Base-by-base conservation (phyloP, 2,888 invertebrate genomes). In the Blomia tropicalis region DNA sequence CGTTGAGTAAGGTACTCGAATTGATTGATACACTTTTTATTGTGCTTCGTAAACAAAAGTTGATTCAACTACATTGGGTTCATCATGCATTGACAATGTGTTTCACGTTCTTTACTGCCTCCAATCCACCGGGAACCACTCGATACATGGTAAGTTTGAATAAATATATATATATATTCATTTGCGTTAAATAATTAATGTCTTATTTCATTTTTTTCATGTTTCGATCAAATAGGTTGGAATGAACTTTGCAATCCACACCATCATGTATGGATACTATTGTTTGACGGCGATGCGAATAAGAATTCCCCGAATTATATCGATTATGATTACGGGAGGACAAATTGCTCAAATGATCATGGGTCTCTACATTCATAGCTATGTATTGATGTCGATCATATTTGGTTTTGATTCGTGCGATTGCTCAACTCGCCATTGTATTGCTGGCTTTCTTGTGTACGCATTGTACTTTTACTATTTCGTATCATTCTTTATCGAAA, bases 11-110 rank as follows among this genome's bases (percentile, higher is more conserved):
- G 77, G 81, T 93, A 63, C 90, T 92, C 0, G 96, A 96, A 76
- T 80, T 96, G 56, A 92, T 91, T 5, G 93, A 93, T 77, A 93
- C 93, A 47, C 81, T 91, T 69, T 93, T 93, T 79, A 86, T 93
- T 67, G 72, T 75, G 22, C 78, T 93, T 64, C 81, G 92, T 66
- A 92, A 92, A 76, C 90, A 90, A 74, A 89, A 87, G 1, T 78
- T 92, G 59, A 89, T 91, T 73, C 92, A 91, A 78, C 80, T 92
- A 60, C 88, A 93, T 75, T 93, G 91, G 92, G 92, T 92, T 75
- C 92, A 92, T 73, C 92, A 92, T 77, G 87, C 91, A 72, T 91
- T 91, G 31, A 92, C 92, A 61, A 80, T 92, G 66, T 80, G 92
- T 60, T 92, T 91, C 77, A 85, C 87, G 19, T 92, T 91, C 91